Percentiles rank a stretch among this genome's conserved stretches.
These are phyloP conservation scores for Pelosia muscerda DNA, from an alignment of 2,888 invertebrate species.

Conservation along the genomic window DNA sequence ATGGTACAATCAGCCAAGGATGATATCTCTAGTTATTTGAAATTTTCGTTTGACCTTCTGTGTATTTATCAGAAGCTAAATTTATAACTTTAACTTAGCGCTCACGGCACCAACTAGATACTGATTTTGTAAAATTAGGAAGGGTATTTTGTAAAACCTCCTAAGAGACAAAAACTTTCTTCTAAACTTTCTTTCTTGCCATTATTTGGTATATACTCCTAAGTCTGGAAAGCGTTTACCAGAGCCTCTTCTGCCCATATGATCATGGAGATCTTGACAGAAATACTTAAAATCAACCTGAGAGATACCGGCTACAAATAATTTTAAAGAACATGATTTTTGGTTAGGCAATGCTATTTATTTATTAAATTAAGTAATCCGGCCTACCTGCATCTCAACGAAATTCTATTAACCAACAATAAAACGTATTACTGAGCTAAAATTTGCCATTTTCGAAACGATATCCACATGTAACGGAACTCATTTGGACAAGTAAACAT, in stretches of 20 bases:
- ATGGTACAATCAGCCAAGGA: too few species aligned
- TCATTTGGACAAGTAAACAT: conserved; percentile 49
- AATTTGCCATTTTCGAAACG: conserved; percentile 40
- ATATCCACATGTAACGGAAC: conserved; percentile 31
- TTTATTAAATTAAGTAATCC: not conserved
- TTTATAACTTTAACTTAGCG: not conserved
- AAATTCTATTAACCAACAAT: conserved; percentile 19
- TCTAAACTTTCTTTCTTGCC: not conserved
- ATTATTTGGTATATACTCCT: not conserved
- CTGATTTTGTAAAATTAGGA: not conserved
- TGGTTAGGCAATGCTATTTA: too few species aligned
- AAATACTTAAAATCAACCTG: not conserved
- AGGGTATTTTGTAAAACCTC: not conserved
- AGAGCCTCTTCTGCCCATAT: not conserved
- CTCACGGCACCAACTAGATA: not conserved
- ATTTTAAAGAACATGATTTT: not conserved
- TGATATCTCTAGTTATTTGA: too few species aligned
- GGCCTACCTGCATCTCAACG: not conserved
- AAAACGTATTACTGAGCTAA: conserved; percentile 29
- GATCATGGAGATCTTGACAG: not conserved
- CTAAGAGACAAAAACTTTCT: not conserved
- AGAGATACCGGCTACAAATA: not conserved
- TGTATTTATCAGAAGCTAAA: not conserved
- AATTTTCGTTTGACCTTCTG: too few species aligned
- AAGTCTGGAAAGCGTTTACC: too few species aligned